A percentile compares a stretch with the other conserved stretches of the same genome.
These are phyloP conservation scores for Brachypodius melanocephalos DNA, from an alignment of 2,113 vertebrate species.

Conservation along the genomic window DNA sequence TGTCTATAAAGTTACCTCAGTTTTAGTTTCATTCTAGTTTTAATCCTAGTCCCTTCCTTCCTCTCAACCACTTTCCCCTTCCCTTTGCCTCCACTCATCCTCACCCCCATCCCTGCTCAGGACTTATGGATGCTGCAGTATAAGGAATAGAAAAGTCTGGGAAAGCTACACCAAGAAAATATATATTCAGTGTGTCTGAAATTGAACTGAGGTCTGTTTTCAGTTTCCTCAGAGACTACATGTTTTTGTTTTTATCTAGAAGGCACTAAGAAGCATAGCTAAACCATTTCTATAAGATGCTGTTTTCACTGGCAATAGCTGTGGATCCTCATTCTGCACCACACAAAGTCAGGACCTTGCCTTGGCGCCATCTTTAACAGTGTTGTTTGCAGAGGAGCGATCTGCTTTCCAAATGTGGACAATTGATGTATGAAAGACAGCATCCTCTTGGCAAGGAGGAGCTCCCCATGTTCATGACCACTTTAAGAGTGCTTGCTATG, in stretches of 20 bases:
- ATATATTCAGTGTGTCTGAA: neutral
- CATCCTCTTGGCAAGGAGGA: neutral
- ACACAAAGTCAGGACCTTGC: neutral
- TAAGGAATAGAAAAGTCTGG: neutral
- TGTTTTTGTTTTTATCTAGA: neutral
- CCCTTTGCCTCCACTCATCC: neutral
- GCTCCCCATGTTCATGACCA: neutral
- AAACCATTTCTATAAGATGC: neutral
- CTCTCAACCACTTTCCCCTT: neutral
- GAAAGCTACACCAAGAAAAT: neutral
- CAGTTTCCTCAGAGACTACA: neutral
- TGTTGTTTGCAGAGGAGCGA: fast-evolving
- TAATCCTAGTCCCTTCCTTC: neutral
- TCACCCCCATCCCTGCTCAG: neutral
- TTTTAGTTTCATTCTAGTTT: neutral
- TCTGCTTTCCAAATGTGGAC: neutral
- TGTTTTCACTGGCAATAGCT: neutral
- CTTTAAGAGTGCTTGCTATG: neutral
- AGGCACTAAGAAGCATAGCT: neutral
- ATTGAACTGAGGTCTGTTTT: neutral
- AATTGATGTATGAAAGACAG: neutral
- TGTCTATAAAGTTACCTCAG: neutral
- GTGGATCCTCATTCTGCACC: neutral
- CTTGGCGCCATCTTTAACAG: neutral
- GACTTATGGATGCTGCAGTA: neutral